Conservation (phyloP, 2,113 vertebrate species). For the Nettapus auritus region DNA sequence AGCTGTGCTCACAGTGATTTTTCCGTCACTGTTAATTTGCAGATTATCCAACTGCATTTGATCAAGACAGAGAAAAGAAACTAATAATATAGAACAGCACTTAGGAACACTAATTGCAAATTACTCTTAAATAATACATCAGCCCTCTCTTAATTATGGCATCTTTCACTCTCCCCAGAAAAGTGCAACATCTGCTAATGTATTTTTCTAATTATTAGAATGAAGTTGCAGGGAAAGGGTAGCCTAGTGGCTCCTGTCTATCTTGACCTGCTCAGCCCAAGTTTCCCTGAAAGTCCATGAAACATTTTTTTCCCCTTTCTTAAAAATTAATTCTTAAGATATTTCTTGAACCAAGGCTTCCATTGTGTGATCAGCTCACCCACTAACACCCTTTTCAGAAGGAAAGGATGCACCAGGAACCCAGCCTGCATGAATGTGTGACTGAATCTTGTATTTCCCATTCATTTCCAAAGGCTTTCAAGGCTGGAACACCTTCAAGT, state of each 20-base stretch:
- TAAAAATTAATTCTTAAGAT: not conserved
- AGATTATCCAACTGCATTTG: conserved; percentile 45
- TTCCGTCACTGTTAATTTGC: conserved; percentile 38
- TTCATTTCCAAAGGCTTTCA: not conserved
- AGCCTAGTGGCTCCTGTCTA: not conserved
- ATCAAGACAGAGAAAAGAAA: conserved; percentile 34
- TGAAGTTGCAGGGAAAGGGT: conserved; percentile 7
- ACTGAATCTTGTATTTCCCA: not conserved
- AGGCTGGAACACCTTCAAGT: not conserved
- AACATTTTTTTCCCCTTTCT: not conserved
- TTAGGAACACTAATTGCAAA: conserved; percentile 61
- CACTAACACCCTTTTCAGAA: not conserved
- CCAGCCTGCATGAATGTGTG: not conserved
- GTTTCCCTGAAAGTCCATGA: not conserved
- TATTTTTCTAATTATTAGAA: conserved; percentile 38
- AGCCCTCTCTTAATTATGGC: conserved; percentile 37
- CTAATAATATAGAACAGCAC: conserved; percentile 15
- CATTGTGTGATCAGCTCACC: not conserved
- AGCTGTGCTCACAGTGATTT: not conserved
- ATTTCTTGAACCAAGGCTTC: not conserved
- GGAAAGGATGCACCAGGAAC: not conserved
- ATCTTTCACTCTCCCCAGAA: conserved; percentile 5
- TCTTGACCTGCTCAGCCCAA: not conserved
- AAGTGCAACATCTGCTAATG: conserved; percentile 38
- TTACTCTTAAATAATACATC: conserved; percentile 59